Evolutionary conservation across 2,797 vertebrate species (phyloP), one percentile per base, ranked within the genome.

Genomic region (Steatocranus sp.): DNA sequence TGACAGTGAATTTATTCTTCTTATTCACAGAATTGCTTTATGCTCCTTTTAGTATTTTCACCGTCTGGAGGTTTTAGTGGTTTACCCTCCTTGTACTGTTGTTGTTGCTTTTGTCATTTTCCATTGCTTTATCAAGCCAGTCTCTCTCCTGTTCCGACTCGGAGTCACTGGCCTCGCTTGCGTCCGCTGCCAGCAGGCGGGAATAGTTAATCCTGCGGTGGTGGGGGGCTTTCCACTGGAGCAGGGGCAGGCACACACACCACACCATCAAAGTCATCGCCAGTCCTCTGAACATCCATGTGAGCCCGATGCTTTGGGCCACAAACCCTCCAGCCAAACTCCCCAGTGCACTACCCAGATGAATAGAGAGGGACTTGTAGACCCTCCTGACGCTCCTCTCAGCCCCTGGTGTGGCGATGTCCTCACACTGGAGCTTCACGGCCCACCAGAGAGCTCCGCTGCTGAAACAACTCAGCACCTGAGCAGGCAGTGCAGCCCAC

Each of bases 51-150:
- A n/a, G 25, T 30, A 48, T 30, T 48, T 48, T 73, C 17, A 8
- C 43, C 2, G 0, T 48, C 7, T 48, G 68, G 25, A 30, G 15
- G 17, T 49, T 46, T 85, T 48, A 91, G 25, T 25, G 81, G 63
- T 82, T 83, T 8, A 18, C 36, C 61, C 81, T 89, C 30, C 82
- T 27, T 34, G 48, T 84, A 11, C 46, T 48, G 81, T 89, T 96
- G 75, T 94, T 96, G 20, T 86, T 89, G 77, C 93, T 87, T 30
- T 84, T 83, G 20, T 97, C 95, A 3, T 96, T 95, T 11, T 95
- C 96, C 95, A 98, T 95, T 0, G 97, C 97, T 79, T 96, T 97
- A 41, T 97, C 97, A 3, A 99, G 96, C 97, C 98, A 99, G 92
- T 98, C 97, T 68, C 89, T 95, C 81, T 97, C 97, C 0, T 94